These are phyloP conservation scores for Calosoma granatense DNA, from an alignment of 1,140 invertebrate genomes.

Conservation along the genomic window DNA sequence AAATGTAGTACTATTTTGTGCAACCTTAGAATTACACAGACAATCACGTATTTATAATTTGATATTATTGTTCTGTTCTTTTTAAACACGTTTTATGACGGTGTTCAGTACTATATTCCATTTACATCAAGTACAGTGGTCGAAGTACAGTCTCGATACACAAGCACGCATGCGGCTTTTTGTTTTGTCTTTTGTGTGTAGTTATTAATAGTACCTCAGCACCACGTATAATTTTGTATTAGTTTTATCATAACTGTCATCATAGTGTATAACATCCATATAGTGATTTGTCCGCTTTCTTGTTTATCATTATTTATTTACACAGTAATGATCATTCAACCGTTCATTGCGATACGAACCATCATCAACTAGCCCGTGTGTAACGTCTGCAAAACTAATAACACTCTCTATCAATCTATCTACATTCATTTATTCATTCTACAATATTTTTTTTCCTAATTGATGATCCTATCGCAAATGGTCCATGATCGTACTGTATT, in stretches of 20 bases:
- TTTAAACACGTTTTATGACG: conserved; percentile 6
- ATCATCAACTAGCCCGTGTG: background rate
- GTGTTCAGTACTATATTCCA: background rate
- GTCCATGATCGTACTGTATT: background rate
- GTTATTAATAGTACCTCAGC: background rate
- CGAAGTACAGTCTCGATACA: conserved; percentile 4
- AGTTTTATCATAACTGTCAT: conserved; percentile 1
- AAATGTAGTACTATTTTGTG: no score
- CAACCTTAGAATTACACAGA: no score
- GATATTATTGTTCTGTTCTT: no score
- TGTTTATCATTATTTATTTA: background rate
- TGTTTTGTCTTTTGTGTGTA: conserved; percentile 3
- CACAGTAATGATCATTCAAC: background rate
- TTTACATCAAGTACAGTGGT: background rate
- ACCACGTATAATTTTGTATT: background rate
- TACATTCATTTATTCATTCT: background rate
- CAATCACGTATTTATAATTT: no score
- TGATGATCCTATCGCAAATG: background rate
- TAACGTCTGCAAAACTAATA: background rate
- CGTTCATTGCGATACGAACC: background rate
- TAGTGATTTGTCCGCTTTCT: conserved; percentile 1
- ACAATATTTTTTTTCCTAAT: no score
- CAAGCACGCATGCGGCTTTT: conserved; percentile 4
- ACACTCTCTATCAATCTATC: no score
- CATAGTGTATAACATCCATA: background rate